phyloP scores from a whole-genome alignment of 2,888 invertebrate genomes.

The Tetranychus piercei region DNA sequence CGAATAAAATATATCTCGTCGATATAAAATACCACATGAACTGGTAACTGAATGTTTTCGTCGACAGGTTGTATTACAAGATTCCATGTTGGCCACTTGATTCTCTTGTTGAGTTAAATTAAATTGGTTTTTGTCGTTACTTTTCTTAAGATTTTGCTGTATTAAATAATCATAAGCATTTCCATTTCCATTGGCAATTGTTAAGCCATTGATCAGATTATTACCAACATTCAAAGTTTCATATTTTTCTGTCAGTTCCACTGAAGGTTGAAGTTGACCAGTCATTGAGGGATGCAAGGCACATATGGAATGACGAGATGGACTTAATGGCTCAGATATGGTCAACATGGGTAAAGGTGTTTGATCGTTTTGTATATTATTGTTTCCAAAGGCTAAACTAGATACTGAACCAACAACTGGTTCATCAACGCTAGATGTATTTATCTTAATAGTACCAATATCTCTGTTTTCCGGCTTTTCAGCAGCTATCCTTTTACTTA shows the following conservation, averaged over 20 bases:
- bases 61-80: constrained; percentile 10
- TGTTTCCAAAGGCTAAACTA: neutral
- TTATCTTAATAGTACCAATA: neutral
- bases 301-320: constrained; percentile 13
- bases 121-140: neutral
- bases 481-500: neutral
- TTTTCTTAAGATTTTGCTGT: neutral
- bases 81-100: neutral
- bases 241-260: neutral
- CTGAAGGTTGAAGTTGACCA: neutral
- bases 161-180: neutral
- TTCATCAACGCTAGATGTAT: neutral
- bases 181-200: neutral
- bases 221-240: neutral
- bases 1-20: constrained; percentile 73
- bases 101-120: neutral
- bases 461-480: neutral
- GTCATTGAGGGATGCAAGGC: neutral
- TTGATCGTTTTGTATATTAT: neutral
- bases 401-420: neutral
- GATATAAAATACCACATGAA: constrained; percentile 53
- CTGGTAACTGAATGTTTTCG: constrained; percentile 18
- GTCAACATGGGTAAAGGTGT: neutral
- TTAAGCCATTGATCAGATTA: neutral
- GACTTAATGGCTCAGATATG: neutral